These are phyloP conservation scores for Hermaeophaga mercurialis DNA, from an alignment of 2,888 invertebrate species.

Conservation along the genomic window DNA sequence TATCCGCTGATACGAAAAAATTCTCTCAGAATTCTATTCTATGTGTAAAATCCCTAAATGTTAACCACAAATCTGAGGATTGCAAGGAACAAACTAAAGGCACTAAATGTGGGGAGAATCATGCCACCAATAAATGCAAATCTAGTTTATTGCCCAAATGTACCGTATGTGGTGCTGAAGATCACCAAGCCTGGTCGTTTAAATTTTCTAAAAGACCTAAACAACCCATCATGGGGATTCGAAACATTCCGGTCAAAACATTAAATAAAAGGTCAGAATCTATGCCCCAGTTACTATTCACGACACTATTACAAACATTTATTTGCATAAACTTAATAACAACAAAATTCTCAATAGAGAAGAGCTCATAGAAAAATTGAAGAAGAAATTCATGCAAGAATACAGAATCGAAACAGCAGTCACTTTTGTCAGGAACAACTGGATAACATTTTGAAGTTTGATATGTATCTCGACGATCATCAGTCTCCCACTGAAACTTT, in stretches of 20 bases:
- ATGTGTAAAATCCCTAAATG: too few species aligned
- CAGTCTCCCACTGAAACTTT: constrained; percentile 16
- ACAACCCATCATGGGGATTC: constrained; percentile 18
- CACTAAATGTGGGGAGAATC: too few species aligned
- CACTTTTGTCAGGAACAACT: constrained; percentile 11
- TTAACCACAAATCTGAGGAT: too few species aligned
- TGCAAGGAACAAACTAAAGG: too few species aligned
- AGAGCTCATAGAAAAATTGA: constrained; percentile 21
- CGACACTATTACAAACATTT: constrained; percentile 22
- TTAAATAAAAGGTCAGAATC: constrained; percentile 14
- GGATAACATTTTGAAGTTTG: constrained; percentile 17
- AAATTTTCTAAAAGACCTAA: constrained; percentile 14
- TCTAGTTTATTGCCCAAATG: too few species aligned
- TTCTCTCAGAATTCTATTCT: too few species aligned
- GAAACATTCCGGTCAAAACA: constrained; percentile 14
- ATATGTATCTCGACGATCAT: background rate
- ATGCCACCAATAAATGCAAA: too few species aligned
- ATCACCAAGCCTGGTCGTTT: constrained; percentile 18
- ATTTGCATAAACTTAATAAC: constrained; percentile 25
- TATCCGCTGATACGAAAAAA: too few species aligned
- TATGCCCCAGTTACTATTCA: constrained; percentile 26
- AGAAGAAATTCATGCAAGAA: constrained; percentile 18
- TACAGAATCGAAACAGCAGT: constrained; percentile 22
- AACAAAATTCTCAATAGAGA: constrained; percentile 17
- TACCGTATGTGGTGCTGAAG: constrained; percentile 8